phyloP scores from a whole-genome alignment of 1,140 invertebrate genomes.

The Nymphalis io region DNA sequence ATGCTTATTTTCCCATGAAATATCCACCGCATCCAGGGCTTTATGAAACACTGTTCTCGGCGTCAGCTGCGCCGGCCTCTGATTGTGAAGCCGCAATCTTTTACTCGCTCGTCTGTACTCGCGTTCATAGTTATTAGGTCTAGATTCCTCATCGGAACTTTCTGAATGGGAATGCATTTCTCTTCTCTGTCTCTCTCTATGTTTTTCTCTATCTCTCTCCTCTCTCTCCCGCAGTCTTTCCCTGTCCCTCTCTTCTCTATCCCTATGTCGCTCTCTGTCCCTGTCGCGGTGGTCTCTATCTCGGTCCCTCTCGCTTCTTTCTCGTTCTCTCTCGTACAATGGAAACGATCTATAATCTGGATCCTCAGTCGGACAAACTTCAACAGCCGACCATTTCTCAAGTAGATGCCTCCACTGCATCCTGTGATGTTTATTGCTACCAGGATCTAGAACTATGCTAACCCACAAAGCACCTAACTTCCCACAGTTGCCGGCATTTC shows the following conservation, averaged over 20 bases:
- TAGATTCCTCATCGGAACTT: conserved; percentile 82
- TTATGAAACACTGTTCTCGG: conserved; percentile 86
- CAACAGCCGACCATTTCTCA: conserved; percentile 88
- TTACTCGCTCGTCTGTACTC: conserved; percentile 80
- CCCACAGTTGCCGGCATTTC: conserved; percentile 92
- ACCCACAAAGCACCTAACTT: conserved; percentile 92
- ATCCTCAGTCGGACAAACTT: conserved; percentile 91
- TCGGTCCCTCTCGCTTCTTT: conserved; percentile 76
- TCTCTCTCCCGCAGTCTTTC: conserved; percentile 75
- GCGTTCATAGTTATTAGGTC: conserved; percentile 81
- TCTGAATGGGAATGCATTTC: conserved; percentile 80
- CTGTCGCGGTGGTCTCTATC: conserved; percentile 78
- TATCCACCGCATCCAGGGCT: conserved; percentile 88
- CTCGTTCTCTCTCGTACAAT: conserved; percentile 78
- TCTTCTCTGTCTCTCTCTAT: conserved; percentile 80
- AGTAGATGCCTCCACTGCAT: conserved; percentile 87
- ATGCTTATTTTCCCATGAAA: conserved; percentile 91
- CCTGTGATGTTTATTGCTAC: conserved; percentile 84
- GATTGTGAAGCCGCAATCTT: conserved; percentile 73
- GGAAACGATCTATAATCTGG: conserved; percentile 85
- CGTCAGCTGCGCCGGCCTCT: conserved; percentile 73
- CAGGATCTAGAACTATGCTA: conserved; percentile 90
- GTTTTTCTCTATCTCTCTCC: conserved; percentile 79
- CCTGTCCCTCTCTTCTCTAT: conserved; percentile 77
- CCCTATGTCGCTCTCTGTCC: conserved; percentile 71